A percentile compares a stretch with the other conserved stretches of the same genome.
phyloP scores from a whole-genome alignment of 2,888 invertebrate genomes.

The Lypha dubia region DNA sequence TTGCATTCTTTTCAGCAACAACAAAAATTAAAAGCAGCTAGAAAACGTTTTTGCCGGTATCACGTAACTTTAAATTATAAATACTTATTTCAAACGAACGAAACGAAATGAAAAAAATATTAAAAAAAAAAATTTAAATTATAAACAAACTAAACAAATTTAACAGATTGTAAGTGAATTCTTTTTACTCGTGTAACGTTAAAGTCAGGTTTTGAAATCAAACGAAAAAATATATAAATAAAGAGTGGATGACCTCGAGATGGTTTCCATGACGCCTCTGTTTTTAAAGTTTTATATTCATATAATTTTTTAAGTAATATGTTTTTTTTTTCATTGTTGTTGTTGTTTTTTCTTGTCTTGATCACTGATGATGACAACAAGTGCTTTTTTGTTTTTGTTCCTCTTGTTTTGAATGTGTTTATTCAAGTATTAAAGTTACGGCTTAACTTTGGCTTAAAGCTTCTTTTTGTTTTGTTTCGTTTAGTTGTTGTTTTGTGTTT shows the following conservation, averaged over 20 bases:
- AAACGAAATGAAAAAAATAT: too few relatives aligned
- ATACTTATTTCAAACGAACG: conserved; percentile 21
- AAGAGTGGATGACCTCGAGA: conserved; percentile 75
- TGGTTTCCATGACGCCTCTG: conserved; percentile 74
- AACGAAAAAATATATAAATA: conserved; percentile 24
- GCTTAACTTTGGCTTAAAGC: conserved; percentile 38
- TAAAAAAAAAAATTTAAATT: background rate
- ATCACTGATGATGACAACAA: conserved; percentile 68
- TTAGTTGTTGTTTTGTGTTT: conserved; percentile 13
- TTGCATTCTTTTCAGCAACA: conserved; percentile 53
- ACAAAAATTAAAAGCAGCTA: conserved; percentile 9
- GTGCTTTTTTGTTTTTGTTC: conserved; percentile 51
- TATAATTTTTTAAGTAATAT: conserved; percentile 32
- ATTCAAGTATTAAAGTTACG: conserved; percentile 31
- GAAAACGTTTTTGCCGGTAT: conserved; percentile 25
- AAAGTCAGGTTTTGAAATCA: conserved; percentile 45
- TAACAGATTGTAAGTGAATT: conserved; percentile 35
- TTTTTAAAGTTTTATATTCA: conserved; percentile 58
- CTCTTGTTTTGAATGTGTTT: conserved; percentile 5
- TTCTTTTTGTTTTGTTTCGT: background rate
- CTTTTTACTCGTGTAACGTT: conserved; percentile 18
- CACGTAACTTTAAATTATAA: conserved; percentile 36
- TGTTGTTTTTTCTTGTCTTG: conserved; percentile 48
- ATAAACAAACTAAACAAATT: conserved; percentile 23
- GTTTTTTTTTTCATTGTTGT: conserved; percentile 32